Evolutionary conservation across 2,797 vertebrate genomes (phyloP).

Genomic region (Loris lydekkerianus): DNA sequence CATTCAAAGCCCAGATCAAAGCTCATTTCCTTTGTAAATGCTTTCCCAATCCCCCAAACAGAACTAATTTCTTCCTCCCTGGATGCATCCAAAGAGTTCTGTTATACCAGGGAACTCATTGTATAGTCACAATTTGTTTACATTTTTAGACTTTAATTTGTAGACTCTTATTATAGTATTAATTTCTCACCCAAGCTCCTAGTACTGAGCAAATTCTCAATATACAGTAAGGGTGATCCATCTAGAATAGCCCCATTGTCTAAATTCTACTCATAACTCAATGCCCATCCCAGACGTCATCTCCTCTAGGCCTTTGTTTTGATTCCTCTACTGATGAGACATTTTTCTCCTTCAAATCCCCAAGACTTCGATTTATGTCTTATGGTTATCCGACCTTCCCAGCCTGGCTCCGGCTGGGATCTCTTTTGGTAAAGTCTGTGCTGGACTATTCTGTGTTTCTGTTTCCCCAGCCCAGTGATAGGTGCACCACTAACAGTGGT

Average conservation of each 20-base stretch:
- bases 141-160: background rate
- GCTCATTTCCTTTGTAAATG: conserved; percentile 68
- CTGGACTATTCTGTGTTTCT: background rate
- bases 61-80: conserved; percentile 63
- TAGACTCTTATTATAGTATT: background rate
- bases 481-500: background rate
- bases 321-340: background rate
- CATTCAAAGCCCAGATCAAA: conserved; percentile 71
- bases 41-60: conserved; percentile 60
- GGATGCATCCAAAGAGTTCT: conserved; percentile 34
- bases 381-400: rapidly evolving
- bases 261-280: conserved; percentile 33
- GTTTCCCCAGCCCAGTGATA: background rate
- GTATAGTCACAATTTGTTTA: conserved; percentile 2
- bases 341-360: background rate
- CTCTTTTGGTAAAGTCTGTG: background rate
- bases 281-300: background rate
- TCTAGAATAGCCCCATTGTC: background rate
- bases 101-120: background rate
- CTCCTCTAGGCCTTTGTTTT: background rate
- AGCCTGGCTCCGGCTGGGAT: background rate
- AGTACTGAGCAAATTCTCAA: conserved; percentile 11
- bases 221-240: background rate
- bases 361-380: background rate
- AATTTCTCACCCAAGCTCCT: background rate